phyloP scores from a whole-genome alignment of 2,797 vertebrate species.

The Melanogrammus aeglefinus region DNA sequence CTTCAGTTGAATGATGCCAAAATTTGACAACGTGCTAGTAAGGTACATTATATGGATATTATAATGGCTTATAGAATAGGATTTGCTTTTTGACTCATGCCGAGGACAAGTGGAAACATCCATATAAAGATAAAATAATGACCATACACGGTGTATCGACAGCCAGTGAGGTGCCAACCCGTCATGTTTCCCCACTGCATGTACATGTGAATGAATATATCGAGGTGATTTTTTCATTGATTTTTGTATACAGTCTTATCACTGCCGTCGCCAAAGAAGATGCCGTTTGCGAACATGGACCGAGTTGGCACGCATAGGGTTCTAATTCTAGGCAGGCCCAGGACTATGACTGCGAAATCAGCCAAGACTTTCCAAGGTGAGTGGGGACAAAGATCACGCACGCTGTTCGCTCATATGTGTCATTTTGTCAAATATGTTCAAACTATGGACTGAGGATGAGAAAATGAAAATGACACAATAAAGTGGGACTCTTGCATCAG shows the following conservation, averaged over 20 bases:
- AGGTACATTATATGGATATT: constrained; percentile 41
- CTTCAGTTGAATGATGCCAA: constrained; percentile 51
- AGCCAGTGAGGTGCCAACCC: too few species aligned
- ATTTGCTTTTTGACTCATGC: constrained; percentile 46
- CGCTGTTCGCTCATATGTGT: background rate
- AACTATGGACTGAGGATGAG: background rate
- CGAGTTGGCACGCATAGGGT: constrained; percentile 95
- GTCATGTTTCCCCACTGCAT: background rate
- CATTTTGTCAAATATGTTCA: background rate
- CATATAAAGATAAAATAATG: background rate
- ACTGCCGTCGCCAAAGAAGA: constrained; percentile 98
- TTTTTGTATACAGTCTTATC: constrained; percentile 85
- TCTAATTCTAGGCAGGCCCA: constrained; percentile 86
- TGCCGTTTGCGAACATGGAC: constrained; percentile 96
- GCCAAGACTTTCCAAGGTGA: constrained; percentile 88
- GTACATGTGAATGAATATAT: background rate
- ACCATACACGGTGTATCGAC: too few species aligned
- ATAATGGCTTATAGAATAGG: constrained; percentile 57
- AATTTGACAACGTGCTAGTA: constrained; percentile 46
- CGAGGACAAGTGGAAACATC: constrained; percentile 12
- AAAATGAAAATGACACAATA: background rate
- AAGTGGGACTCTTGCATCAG: background rate
- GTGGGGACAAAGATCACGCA: constrained; percentile 1
- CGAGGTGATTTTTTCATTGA: constrained; percentile 26
- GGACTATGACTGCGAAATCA: constrained; percentile 87